Evolutionary conservation across 2,888 invertebrate genomes (phyloP).

Genomic region (Nipponacmea schrenckii): DNA sequence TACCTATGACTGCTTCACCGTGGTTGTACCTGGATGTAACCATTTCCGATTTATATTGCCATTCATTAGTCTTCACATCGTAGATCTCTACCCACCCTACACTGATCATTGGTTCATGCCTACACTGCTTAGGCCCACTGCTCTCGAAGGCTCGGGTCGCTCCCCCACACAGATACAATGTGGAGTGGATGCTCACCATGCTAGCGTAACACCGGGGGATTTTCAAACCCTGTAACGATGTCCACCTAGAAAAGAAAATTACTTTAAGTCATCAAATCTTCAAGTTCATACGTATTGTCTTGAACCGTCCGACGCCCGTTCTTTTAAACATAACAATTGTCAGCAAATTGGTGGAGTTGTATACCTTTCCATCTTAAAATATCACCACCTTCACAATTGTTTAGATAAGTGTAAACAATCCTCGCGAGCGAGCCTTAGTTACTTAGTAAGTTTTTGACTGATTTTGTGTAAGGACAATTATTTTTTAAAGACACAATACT

Average conservation of each 20-base stretch:
- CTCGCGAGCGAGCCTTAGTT: too few relatives aligned
- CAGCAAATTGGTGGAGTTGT: too few relatives aligned
- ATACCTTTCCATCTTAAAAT: too few relatives aligned
- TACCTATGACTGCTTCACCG: conserved; percentile 47
- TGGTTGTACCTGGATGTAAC: conserved; percentile 43
- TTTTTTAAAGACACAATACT: not conserved
- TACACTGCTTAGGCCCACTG: not conserved
- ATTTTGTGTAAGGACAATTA: too few relatives aligned
- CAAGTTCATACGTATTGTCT: too few relatives aligned
- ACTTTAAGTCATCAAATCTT: too few relatives aligned
- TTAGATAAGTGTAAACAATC: too few relatives aligned
- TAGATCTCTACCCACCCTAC: conserved; percentile 41
- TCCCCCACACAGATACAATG: conserved; percentile 50
- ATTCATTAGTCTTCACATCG: conserved; percentile 33
- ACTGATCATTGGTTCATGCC: conserved; percentile 36
- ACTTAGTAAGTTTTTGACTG: too few relatives aligned
- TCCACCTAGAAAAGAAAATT: conserved; percentile 41
- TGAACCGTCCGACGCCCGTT: too few relatives aligned
- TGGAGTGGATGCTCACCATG: conserved; percentile 36
- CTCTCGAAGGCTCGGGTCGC: conserved; percentile 33
- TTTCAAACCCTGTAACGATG: conserved; percentile 29
- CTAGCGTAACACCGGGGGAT: conserved; percentile 43
- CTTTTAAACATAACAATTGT: too few relatives aligned
- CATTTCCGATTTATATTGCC: conserved; percentile 43
- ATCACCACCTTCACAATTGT: too few relatives aligned